Evolutionary conservation across 2,888 invertebrate species (phyloP).

Genomic region (Spialia ferax): DNA sequence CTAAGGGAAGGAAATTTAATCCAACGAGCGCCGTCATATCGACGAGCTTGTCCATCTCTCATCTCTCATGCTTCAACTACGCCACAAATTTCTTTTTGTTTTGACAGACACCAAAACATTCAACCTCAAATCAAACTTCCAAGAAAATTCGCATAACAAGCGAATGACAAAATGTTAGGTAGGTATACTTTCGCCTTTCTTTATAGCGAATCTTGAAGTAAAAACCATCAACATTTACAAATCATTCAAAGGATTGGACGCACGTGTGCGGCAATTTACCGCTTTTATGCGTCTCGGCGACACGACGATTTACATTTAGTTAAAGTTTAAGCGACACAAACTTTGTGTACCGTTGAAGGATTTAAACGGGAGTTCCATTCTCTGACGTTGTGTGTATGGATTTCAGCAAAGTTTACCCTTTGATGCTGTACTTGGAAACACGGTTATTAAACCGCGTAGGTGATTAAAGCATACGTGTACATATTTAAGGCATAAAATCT

Average conservation of each 20-base stretch:
- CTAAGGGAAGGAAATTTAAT: too few species aligned
- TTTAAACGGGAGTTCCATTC: constrained; percentile 40
- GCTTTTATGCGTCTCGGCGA: constrained; percentile 52
- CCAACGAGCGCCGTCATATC: too few species aligned
- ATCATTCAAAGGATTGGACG: constrained; percentile 54
- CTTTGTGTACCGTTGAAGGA: constrained; percentile 51
- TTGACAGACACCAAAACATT: too few species aligned
- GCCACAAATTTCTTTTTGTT: too few species aligned
- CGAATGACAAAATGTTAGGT: background rate
- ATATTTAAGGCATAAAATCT: background rate
- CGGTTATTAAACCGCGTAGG: background rate
- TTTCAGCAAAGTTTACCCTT: constrained; percentile 22
- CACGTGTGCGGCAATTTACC: constrained; percentile 55
- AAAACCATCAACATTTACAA: constrained; percentile 47
- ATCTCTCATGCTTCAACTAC: too few species aligned
- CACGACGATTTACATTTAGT: constrained; percentile 37
- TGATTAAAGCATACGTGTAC: constrained; percentile 13
- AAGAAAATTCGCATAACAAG: background rate
- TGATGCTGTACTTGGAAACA: constrained; percentile 12
- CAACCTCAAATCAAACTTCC: background rate
- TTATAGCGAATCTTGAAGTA: background rate
- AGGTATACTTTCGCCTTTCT: background rate
- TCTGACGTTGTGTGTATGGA: constrained; percentile 23
- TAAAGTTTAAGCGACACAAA: constrained; percentile 51
- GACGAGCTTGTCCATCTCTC: too few species aligned